Evolutionary conservation across 2,113 vertebrate genomes (phyloP).

Genomic region (Grantiella picta): DNA sequence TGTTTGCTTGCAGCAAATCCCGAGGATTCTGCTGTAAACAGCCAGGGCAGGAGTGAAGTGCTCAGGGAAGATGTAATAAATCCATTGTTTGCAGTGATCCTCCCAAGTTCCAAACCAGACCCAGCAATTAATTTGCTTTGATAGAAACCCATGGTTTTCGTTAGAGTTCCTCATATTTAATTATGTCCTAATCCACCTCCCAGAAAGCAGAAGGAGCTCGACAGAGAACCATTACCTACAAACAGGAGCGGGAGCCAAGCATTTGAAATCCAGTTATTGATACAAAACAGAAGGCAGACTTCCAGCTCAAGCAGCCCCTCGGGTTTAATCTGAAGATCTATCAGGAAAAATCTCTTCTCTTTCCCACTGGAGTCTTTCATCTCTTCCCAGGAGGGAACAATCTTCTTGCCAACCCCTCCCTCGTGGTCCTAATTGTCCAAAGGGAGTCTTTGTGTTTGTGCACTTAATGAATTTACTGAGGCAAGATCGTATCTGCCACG

Average conservation of each 20-base stretch:
- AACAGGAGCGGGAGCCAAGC: neutral
- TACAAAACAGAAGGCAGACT: neutral
- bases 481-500: neutral
- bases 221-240: neutral
- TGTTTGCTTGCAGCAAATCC: neutral
- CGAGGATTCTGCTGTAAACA: neutral
- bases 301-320: neutral
- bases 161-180: constrained; percentile 59
- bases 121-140: constrained; percentile 56
- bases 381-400: constrained; percentile 52
- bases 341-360: constrained; percentile 25
- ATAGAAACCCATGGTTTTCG: constrained; percentile 17
- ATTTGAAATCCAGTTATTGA: constrained; percentile 1
- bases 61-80: constrained; percentile 5
- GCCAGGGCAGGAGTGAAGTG: neutral
- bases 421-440: constrained; percentile 48
- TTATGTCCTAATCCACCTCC: constrained; percentile 38
- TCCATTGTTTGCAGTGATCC: constrained; percentile 37
- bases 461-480: constrained; percentile 52
- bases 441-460: constrained; percentile 32
- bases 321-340: constrained; percentile 27
- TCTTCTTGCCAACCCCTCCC: constrained; percentile 4
- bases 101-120: constrained; percentile 37
- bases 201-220: neutral
- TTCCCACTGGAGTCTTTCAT: constrained; percentile 32